Evolutionary conservation across 1,140 invertebrate species (phyloP), one percentile per base, ranked within the genome.

Genomic region (Bombus turneri): DNA sequence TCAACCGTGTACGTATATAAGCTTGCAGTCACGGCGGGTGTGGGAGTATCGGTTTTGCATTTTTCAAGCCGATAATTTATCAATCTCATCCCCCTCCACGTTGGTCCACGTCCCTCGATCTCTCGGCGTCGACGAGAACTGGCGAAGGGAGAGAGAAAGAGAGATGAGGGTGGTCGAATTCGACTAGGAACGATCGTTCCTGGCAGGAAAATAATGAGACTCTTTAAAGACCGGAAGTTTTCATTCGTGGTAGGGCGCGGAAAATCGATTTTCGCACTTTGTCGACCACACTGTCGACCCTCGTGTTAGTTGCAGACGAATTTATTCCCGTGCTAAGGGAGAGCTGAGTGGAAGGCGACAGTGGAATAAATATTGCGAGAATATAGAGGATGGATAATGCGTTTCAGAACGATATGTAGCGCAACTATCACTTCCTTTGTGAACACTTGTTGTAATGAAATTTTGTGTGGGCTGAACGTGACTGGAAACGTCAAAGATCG

Each of bases 51-150:
- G 93, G 91, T 93, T 94, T 94, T 93, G 92, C 92, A 94, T 94
- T 94, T 94, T 94, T 93, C 93, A 94, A 92, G 88, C 90, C 79
- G 91, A 93, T 93, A 94, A 94, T 94, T 94, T 94, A 94, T 94
- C 93, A 94, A 94, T 94, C 93, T 94, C 91, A 85, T 85, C 86
- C 83, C 82, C 78, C 88, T 83, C 77, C 75, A 85, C 88, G 47
- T 53, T 18, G 47, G 18, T 8, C 18, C 47, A 6, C 47, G 47
- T 91, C 84, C 75, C 85, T 85, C 83, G 72, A 66, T 88, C 85
- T 80, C 80, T 62, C 72, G 31, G 4, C 73, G 47, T 34, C 43
- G 78, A 75, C 8, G 85, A 39, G 62, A 34, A 9, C 4, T 2
- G 34, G 22, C 0, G 3, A n/a, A 28, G 71, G 39, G 18, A 34